Conservation (phyloP, 2,113 vertebrate genomes). For the Dipodomys ordii region DNA sequence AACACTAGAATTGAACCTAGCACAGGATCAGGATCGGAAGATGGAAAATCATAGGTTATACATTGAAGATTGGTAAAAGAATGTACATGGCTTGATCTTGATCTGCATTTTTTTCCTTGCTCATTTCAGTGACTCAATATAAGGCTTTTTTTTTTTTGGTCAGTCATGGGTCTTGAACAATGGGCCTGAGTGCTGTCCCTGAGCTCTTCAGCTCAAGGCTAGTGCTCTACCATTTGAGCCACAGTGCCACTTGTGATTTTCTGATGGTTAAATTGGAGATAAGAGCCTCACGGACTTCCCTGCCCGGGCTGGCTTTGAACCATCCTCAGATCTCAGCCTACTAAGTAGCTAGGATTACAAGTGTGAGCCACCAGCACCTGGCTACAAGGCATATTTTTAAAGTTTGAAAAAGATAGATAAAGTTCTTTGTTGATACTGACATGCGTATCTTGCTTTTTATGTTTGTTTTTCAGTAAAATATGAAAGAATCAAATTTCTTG, state of each 20-base stretch:
- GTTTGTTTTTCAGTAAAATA: constrained; percentile 94
- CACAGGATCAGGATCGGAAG: accelerated
- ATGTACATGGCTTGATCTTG: no score
- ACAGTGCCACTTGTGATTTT: no score
- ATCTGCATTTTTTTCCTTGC: neutral
- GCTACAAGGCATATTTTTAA: neutral
- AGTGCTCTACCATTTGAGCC: no score
- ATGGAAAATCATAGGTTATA: neutral
- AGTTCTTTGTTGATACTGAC: constrained; percentile 61
- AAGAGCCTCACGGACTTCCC: no score
- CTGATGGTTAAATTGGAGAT: no score
- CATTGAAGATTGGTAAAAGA: neutral
- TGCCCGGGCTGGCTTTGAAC: no score
- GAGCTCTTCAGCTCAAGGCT: no score
- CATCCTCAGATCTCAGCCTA: no score
- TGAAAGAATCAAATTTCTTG: constrained; percentile 99
- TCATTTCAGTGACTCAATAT: neutral
- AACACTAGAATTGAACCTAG: neutral
- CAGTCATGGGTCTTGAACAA: no score
- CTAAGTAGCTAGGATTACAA: no score
- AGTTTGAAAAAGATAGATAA: neutral
- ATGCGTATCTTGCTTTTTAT: constrained; percentile 25
- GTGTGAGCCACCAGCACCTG: no score
- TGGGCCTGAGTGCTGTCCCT: no score
- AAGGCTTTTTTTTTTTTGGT: neutral